Evolutionary conservation across 1,140 invertebrate species (phyloP), one percentile per base, ranked within the genome.

Genomic region (Nasonia giraulti): DNA sequence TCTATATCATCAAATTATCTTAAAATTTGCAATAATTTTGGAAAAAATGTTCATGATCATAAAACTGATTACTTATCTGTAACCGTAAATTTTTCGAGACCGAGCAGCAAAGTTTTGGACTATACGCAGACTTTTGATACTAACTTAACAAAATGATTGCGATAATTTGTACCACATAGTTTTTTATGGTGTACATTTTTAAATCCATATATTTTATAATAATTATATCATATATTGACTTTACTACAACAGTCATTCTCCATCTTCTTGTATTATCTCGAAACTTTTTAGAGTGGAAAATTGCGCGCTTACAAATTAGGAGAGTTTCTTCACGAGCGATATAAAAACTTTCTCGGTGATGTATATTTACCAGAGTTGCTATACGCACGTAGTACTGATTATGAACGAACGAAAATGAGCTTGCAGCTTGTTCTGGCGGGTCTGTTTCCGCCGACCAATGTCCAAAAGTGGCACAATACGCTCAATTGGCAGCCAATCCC

Each of bases 381-480:
- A 12, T 86, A 85, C 8, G 86, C 92, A 12, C 88, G 93, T 2
- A 93, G 92, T 4, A 94, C 93, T 12, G 92, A 94, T 85, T 94
- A 91, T 81, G 92, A 93, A n/a, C 90, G 94, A 20, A 95, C 94
- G 1, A 94, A 95, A 89, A 95, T 95, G 94, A 93, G 92, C 6
- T 93, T 90, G 0, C 89, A 94, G 68, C 89, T 94, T 3, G 93
- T 93, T 5, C 86, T 95, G 27, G 92, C 94, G 0, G 94, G 91
- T 2, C 85, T 95, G 82, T 94, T 93, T 84, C 86, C 83, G n/a
- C 89, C 89, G 5, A 78, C 20, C 20, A 23, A 78, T 37, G 33
- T 75, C 5, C 88, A 89, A 85, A 82, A 80, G 23, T 90, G 89
- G 89, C 86, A 90, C 83, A 10, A 71, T 3, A 79, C 83, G 11